These are phyloP conservation scores for Synergus itoensis DNA, from an alignment of 2,888 invertebrate genomes.

Conservation along the genomic window DNA sequence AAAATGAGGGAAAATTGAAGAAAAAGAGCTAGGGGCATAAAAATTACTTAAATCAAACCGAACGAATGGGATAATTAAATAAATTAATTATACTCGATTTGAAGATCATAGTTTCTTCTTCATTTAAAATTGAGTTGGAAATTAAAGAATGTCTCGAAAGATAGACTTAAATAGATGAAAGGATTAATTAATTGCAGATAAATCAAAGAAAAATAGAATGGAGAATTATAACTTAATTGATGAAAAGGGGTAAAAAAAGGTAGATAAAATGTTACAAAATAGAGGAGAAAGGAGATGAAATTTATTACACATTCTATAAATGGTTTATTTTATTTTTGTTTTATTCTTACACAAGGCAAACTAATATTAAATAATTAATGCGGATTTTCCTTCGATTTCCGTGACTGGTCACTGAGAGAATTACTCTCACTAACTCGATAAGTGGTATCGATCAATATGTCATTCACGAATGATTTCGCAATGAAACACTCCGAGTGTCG, in stretches of 20 bases:
- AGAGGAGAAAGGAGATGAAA: not conserved
- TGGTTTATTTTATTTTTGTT: too few species aligned
- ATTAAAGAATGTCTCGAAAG: not conserved
- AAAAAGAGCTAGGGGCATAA: not conserved
- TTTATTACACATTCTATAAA: too few species aligned
- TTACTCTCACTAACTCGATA: constrained; percentile 45
- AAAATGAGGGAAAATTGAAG: not conserved
- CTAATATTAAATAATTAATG: not conserved
- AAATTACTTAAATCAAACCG: not conserved
- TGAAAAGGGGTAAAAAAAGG: not conserved
- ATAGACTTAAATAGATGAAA: not conserved
- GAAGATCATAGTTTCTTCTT: not conserved
- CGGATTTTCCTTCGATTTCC: not conserved
- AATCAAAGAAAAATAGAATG: not conserved
- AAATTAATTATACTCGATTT: not conserved
- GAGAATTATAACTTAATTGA: not conserved
- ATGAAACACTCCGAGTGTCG: constrained; percentile 60
- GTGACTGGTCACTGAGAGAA: constrained; percentile 27
- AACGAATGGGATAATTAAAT: too few species aligned
- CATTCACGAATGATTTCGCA: constrained; percentile 53
- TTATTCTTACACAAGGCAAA: too few species aligned
- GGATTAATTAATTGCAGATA: not conserved
- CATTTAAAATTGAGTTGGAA: not conserved
- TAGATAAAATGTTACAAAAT: not conserved
- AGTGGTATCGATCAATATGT: constrained; percentile 52